Percentiles rank a stretch among this genome's conserved stretches.
Conservation (phyloP, 2,888 invertebrate species). For the Malachius bipustulatus region DNA sequence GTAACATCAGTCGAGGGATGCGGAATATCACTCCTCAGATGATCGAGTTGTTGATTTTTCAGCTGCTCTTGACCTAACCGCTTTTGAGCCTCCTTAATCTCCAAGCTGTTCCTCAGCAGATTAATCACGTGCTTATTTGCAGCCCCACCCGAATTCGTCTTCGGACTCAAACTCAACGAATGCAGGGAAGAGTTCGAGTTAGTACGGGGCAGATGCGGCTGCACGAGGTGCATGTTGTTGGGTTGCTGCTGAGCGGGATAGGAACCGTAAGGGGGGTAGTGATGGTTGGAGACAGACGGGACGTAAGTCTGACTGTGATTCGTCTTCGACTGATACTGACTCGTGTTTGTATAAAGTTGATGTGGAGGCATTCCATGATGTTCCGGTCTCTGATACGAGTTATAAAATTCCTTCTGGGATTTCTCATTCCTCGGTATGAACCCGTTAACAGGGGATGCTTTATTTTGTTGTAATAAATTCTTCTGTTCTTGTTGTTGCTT, state of each 20-base stretch:
- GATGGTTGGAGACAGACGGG: slow-evolving; percentile 29
- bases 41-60: slow-evolving; percentile 20
- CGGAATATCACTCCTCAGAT: slow-evolving; percentile 29
- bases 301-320: slow-evolving; percentile 32
- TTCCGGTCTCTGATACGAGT: slow-evolving; percentile 26
- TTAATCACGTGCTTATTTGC: slow-evolving; percentile 62
- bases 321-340: slow-evolving; percentile 24
- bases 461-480: slow-evolving; percentile 16
- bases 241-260: slow-evolving; percentile 20
- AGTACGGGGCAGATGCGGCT: slow-evolving; percentile 23
- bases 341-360: slow-evolving; percentile 18
- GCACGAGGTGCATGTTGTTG: slow-evolving; percentile 20
- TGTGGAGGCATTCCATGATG: slow-evolving; percentile 19
- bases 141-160: slow-evolving; percentile 36
- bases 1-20: slow-evolving; percentile 36
- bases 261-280: slow-evolving; percentile 26
- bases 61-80: slow-evolving; percentile 35
- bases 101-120: slow-evolving; percentile 58
- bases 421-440: slow-evolving; percentile 20
- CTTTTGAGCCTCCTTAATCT: slow-evolving; percentile 50
- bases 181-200: slow-evolving; percentile 25
- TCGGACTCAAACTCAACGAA: slow-evolving; percentile 18
- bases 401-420: slow-evolving; percentile 21
- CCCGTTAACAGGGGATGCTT: slow-evolving; percentile 22
- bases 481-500: slow-evolving; percentile 26